Evolutionary conservation across 1,140 invertebrate genomes (phyloP), one percentile per base, ranked within the genome.

Genomic region (Euura saliciscinereae): DNA sequence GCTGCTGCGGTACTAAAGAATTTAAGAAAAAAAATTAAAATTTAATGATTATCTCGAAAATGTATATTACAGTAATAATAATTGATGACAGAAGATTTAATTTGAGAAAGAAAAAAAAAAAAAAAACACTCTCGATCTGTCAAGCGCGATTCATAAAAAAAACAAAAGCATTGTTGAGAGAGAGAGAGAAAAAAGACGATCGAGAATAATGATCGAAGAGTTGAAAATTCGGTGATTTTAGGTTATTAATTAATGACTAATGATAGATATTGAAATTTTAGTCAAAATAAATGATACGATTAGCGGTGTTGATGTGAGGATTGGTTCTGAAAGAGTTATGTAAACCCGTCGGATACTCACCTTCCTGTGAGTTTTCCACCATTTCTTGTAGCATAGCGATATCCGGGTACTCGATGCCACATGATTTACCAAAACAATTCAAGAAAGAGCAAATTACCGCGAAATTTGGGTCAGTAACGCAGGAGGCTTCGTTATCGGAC

Each of bases 371-470:
- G 86, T 97, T 93, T 84, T 97, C 96, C 71, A 97, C 88, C 92
- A 95, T 95, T 83, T 94, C 91, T 87, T 97, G 95, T 71, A 98
- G 90, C 84, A 95, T 92, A 71, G 90, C 86, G 88, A 97, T 93
- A 79, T 93, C 92, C 76, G 94, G 92, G 81, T 91, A 89, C 68
- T 90, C 88, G 75, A 98, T 88, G 72, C 94, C 94, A 83, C 95
- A 93, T 84, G 91, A 88, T 86, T 93, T 91, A 51, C 94, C 94
- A 85, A 97, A 98, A 88, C 94, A 93, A 85, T 96, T 93, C 69
- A 97, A 89, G 89, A 98, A 98, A 73, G 95, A 95, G 89, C 96
- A 98, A 87, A 98, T 96, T 85, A 97, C 93, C 80, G 96, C 96
- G 88, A 97, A 98, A 93, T 98, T 96, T 83, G 96, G 96, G 92